Conservation (phyloP, 1,140 invertebrate species). For the Mycetomoellerius zeteki region DNA sequence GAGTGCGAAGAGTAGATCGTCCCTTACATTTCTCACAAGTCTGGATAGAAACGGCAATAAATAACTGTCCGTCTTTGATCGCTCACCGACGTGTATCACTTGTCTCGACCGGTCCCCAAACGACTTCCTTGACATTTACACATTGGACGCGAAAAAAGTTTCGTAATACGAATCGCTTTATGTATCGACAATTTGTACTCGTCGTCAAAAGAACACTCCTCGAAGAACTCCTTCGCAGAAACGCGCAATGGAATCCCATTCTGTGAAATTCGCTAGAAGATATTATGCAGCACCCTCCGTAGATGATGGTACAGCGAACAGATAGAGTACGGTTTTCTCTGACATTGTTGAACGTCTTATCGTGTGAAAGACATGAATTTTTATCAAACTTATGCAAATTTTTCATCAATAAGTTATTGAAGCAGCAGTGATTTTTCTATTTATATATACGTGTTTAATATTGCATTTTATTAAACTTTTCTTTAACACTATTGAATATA, state of each 20-base stretch:
- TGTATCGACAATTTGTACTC: slow-evolving; percentile 63
- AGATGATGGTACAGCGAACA: neutral
- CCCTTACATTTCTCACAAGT: slow-evolving; percentile 23
- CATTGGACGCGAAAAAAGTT: slow-evolving; percentile 54
- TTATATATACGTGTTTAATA: too few species aligned
- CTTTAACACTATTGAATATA: neutral
- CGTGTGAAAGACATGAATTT: slow-evolving; percentile 10
- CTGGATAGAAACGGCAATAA: slow-evolving; percentile 46
- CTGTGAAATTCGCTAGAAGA: slow-evolving; percentile 6
- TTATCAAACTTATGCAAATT: neutral
- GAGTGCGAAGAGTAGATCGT: slow-evolving; percentile 17
- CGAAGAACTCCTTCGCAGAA: slow-evolving; percentile 25
- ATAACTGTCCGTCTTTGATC: slow-evolving; percentile 54
- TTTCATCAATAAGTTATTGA: neutral
- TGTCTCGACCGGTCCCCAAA: slow-evolving; percentile 56
- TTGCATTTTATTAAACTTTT: neutral
- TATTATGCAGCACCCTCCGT: neutral
- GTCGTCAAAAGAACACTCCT: slow-evolving; percentile 14
- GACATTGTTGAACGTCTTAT: slow-evolving; percentile 13
- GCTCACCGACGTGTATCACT: slow-evolving; percentile 42
- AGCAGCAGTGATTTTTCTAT: neutral
- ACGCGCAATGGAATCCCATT: slow-evolving; percentile 19
- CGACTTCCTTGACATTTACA: slow-evolving; percentile 63
- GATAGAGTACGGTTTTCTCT: too few species aligned
- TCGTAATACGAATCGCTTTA: slow-evolving; percentile 58